Conservation (phyloP, 2,797 vertebrate genomes). For the Chromis chromis region DNA sequence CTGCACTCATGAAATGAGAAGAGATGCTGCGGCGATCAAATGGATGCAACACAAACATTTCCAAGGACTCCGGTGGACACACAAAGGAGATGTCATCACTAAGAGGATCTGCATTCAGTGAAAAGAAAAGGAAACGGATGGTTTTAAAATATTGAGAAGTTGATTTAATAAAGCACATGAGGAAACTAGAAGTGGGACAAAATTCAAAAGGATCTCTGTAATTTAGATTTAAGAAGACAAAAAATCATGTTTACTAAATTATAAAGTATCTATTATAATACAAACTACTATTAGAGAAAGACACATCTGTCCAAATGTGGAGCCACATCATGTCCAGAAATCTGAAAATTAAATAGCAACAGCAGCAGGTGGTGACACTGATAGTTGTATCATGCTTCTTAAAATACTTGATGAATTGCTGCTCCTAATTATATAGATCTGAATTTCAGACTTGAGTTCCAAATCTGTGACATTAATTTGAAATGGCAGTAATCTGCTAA, state of each 20-base stretch:
- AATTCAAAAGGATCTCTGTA: slow-evolving; percentile 22
- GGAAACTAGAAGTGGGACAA: slow-evolving; percentile 22
- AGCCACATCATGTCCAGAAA: neutral
- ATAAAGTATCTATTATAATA: neutral
- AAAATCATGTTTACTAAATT: neutral
- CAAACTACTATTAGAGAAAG: slow-evolving; percentile 2
- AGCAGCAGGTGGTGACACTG: slow-evolving; percentile 32
- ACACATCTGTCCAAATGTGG: neutral
- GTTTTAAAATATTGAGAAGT: slow-evolving; percentile 41
- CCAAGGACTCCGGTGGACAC: slow-evolving; percentile 71
- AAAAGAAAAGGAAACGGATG: slow-evolving; percentile 24
- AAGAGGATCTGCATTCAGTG: slow-evolving; percentile 57
- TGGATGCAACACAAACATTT: slow-evolving; percentile 70
- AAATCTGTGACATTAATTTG: slow-evolving; percentile 7
- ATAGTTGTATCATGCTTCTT: neutral
- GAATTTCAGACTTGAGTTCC: neutral
- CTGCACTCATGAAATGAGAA: slow-evolving; percentile 81
- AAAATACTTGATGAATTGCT: slow-evolving; percentile 3
- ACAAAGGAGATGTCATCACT: slow-evolving; percentile 77
- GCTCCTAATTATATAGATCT: neutral
- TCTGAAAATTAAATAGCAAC: neutral
- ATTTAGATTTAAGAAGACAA: slow-evolving; percentile 20
- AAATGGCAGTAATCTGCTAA: neutral
- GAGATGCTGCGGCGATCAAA: slow-evolving; percentile 56
- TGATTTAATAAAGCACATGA: slow-evolving; percentile 56